Evolutionary conservation across 1,140 invertebrate species (phyloP), one percentile per base, ranked within the genome.

Genomic region (Euura lappo): DNA sequence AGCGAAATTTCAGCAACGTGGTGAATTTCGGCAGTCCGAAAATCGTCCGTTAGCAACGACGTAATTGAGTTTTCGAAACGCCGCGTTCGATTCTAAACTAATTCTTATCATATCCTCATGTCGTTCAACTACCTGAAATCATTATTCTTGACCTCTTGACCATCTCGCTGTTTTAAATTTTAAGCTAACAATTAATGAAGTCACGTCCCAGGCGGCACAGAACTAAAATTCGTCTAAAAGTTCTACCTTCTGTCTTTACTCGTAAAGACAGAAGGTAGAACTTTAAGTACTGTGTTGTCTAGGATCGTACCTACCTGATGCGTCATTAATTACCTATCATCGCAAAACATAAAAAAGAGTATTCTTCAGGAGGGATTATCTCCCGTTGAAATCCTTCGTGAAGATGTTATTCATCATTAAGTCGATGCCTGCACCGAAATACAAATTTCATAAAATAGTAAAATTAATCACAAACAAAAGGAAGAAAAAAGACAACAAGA

Each of bases 381-480:
- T 28, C 28, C 28, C 0, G 0, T 28, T 60, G 6, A n/a, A 60
- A n/a, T 60, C 51, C 51, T 2, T 60, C 51, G 51, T 60, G 51
- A 60, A n/a, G 51, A 60, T 60, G 4, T 11, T 60, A 8, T 11
- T 60, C 13, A 60, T 60, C 28, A 60, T n/a, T n/a, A 60, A 8
- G 51, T 60, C 51, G 51, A 60, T 60, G 51, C 51, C 51, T 60
- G 51, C 51, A 60, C 10, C 51, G 51, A 60, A 60, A 60, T 60
- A 8, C 10, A 60, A 60, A 60, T 60, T 60, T 8, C 51, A 60
- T 60, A n/a, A 11, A 60, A 60, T 11, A 11, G 51, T 60, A 60
- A 60, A 60, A 11, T 60, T 60, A 11, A 60, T 60, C 51, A 60
- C 51, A 4, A 60, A 5, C 28, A 28, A 28, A 28, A 28, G 28